Evolutionary conservation across 2,888 invertebrate genomes (phyloP).

Genomic region (Itoplectis maculator): DNA sequence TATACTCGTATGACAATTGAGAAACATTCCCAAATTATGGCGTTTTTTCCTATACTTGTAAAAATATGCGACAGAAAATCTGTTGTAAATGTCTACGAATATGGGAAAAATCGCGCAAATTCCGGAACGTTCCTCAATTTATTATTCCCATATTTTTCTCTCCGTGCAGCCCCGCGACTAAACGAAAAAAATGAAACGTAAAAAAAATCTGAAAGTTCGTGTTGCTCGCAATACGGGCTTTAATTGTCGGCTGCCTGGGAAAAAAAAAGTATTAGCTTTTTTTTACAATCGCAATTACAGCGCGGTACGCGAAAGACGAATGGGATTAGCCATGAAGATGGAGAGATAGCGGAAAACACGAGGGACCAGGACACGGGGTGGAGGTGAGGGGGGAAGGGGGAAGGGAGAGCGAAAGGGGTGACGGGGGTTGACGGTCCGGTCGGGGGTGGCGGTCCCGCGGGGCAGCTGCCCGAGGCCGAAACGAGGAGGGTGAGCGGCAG

Average conservation of each 20-base stretch:
- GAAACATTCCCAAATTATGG: too few relatives aligned
- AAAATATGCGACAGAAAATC: too few relatives aligned
- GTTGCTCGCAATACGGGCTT: neutral
- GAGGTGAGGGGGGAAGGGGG: too few relatives aligned
- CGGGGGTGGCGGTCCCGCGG: neutral
- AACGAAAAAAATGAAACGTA: too few relatives aligned
- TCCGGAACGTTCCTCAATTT: too few relatives aligned
- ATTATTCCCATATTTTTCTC: too few relatives aligned
- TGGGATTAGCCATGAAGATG: conserved; percentile 7
- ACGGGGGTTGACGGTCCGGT: neutral
- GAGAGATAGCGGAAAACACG: neutral
- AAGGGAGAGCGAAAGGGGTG: neutral
- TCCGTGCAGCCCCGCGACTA: too few relatives aligned
- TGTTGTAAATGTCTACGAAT: too few relatives aligned
- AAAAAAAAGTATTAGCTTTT: neutral
- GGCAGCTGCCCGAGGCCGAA: neutral
- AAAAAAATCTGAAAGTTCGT: neutral
- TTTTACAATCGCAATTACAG: neutral
- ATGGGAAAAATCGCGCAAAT: too few relatives aligned
- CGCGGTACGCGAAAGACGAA: neutral
- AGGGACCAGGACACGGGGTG: neutral
- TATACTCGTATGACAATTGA: too few relatives aligned
- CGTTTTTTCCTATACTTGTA: too few relatives aligned
- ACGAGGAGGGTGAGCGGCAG: neutral
- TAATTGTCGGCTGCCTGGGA: neutral